These are phyloP conservation scores for Corbicula japonica DNA, from an alignment of 2,888 invertebrate species.

Conservation along the genomic window DNA sequence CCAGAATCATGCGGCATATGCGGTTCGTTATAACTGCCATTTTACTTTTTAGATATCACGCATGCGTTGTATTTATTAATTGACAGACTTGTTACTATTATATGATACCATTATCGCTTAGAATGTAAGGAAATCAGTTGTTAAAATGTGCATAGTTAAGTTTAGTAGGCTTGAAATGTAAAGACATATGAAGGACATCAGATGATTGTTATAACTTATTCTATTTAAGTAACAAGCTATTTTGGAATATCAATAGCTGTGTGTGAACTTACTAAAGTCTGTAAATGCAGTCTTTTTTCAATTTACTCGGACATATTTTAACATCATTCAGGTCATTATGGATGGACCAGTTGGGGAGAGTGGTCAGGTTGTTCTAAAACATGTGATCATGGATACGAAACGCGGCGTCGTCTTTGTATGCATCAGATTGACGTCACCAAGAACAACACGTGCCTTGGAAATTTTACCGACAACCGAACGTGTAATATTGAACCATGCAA, in stretches of 20 bases:
- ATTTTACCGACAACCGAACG: background rate
- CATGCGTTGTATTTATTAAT: too few species aligned
- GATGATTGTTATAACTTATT: background rate
- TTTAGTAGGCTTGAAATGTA: too few species aligned
- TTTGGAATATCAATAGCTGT: too few species aligned
- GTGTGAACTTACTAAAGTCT: too few species aligned
- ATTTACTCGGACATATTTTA: background rate
- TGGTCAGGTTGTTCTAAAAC: background rate
- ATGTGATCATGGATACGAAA: background rate
- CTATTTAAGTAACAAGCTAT: too few species aligned
- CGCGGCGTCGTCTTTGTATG: background rate
- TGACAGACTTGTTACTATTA: too few species aligned
- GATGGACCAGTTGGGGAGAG: background rate
- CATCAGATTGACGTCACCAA: background rate
- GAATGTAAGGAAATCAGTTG: too few species aligned
- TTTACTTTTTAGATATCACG: too few species aligned
- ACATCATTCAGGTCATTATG: background rate
- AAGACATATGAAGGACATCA: background rate
- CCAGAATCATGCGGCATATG: constrained; percentile 7
- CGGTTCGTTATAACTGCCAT: too few species aligned
- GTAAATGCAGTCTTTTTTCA: too few species aligned
- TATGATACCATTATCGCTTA: too few species aligned
- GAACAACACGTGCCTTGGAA: background rate
- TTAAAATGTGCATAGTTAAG: too few species aligned
- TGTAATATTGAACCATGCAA: constrained; percentile 1